Evolutionary conservation across 2,113 vertebrate genomes (phyloP).

Genomic region (Motacilla alba): DNA sequence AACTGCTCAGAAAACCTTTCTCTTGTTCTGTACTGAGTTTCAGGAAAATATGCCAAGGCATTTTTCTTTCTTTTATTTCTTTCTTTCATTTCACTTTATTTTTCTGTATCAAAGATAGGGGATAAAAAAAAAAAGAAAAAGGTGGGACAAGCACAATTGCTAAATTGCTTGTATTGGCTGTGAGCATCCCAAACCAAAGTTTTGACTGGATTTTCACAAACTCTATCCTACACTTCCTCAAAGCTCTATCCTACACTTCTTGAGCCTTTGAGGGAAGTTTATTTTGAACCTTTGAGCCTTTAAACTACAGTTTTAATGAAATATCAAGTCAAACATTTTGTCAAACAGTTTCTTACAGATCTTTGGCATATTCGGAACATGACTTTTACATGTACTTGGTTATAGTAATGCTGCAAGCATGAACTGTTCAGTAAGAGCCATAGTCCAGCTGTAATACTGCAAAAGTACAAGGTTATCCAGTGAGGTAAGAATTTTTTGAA

Average conservation of each 20-base stretch:
- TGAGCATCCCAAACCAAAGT: background rate
- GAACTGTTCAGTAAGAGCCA: background rate
- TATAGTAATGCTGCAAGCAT: background rate
- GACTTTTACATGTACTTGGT: background rate
- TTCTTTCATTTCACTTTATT: background rate
- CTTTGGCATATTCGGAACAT: background rate
- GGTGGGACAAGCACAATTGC: background rate
- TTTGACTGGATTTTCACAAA: background rate
- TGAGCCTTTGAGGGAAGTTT: background rate
- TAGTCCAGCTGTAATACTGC: background rate
- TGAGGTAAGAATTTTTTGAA: background rate
- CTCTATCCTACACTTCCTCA: background rate
- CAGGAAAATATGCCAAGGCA: background rate
- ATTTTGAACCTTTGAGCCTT: background rate
- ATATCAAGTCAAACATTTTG: background rate
- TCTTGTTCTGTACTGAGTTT: background rate
- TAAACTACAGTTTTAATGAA: too few species aligned
- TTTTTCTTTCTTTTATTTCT: background rate
- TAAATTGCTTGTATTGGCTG: background rate
- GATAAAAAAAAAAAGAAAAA: rapidly evolving
- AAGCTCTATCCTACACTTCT: background rate
- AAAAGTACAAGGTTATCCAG: background rate
- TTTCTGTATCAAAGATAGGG: background rate
- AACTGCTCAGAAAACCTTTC: background rate
- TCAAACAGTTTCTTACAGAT: background rate